Base-by-base conservation (phyloP, 1,140 invertebrate genomes). In the Thaumetopoea pityocampa region DNA sequence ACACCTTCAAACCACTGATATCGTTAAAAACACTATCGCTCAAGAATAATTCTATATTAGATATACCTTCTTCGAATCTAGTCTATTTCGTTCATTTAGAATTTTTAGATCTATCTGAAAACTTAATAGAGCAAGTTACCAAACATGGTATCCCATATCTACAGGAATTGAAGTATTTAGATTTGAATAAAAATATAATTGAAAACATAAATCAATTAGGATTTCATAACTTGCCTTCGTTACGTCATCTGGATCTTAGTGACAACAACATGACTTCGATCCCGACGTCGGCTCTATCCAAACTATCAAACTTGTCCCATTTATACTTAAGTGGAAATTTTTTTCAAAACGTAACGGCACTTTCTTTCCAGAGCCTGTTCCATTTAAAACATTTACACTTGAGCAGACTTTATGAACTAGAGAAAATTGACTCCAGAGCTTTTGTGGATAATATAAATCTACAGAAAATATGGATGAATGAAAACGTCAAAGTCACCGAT, bases 361-460 rank as follows among this genome's bases (percentile, higher is more conserved):
- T 92, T 20, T 93, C 93, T 48, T 95, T 96, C 66, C 88, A 92
- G 61, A 93, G 93, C 72, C 85, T 95, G 18, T 92, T 93, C 63
- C 90, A 93, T 73, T 85, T 95, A 40, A 89, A 90, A 64, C 89
- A 88, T 58, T 85, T 96, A 50, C 89, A 90, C 62, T 79, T 96
- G 63, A 90, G 90, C 70, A 80, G 89, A 71, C 73, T 93, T 73
- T 87, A 88, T 67, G 79, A 87, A 41, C 88, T 94, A 48, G 74
- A 85, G 29, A 85, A 79, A 53, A 91, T 95, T 38, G 90, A 93
- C 85, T 87, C 90, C 5, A 86, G 91, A 77, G 91, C 93, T 24
- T 93, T 95, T 66, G 91, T 92, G 20, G 94, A 94, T 81, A 95
- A 95, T 72, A 92, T 93, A 11, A 92, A 93, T 66, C 83, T 96